phyloP scores from a whole-genome alignment of 2,888 invertebrate species.

The Linnaemya vulpina region DNA sequence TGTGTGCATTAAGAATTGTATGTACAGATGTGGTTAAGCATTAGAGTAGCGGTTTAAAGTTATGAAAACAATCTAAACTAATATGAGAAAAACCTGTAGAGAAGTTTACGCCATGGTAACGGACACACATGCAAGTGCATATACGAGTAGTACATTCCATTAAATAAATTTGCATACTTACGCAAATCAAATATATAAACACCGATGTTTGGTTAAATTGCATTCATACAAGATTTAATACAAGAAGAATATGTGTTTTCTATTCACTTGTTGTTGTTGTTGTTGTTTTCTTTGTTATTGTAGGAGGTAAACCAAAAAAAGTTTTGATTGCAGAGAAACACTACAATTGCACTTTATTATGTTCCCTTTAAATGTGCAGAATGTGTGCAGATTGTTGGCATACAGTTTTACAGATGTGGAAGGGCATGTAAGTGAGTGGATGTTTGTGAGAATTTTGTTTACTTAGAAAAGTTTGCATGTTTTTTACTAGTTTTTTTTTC shows the following conservation, averaged over 20 bases:
- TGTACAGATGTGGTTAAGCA: background rate
- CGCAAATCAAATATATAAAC: background rate
- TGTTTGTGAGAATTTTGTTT: conserved; percentile 34
- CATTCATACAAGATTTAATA: conserved; percentile 34
- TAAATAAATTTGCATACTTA: conserved; percentile 3
- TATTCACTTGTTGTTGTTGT: conserved; percentile 2
- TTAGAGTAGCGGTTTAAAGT: conserved; percentile 37
- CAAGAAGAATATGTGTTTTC: background rate
- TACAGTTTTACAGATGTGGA: background rate
- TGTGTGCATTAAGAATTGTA: background rate
- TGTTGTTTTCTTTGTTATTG: conserved; percentile 20
- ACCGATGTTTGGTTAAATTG: conserved; percentile 23
- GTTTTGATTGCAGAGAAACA: conserved; percentile 57
- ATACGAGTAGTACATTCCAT: background rate
- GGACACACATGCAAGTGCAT: background rate
- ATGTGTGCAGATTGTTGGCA: conserved; percentile 1
- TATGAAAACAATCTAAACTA: conserved; percentile 49
- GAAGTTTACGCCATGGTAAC: conserved; percentile 20
- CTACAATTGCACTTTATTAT: conserved; percentile 61
- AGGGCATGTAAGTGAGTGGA: background rate
- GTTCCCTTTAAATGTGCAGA: background rate
- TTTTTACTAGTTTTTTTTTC: background rate
- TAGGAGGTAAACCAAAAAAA: conserved; percentile 55
- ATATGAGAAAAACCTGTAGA: conserved; percentile 10
- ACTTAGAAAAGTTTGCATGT: conserved; percentile 24